These are phyloP conservation scores for mouse (Mus musculus) DNA, from an alignment of 2,113 vertebrate species.

Conservation along the genomic window DNA sequence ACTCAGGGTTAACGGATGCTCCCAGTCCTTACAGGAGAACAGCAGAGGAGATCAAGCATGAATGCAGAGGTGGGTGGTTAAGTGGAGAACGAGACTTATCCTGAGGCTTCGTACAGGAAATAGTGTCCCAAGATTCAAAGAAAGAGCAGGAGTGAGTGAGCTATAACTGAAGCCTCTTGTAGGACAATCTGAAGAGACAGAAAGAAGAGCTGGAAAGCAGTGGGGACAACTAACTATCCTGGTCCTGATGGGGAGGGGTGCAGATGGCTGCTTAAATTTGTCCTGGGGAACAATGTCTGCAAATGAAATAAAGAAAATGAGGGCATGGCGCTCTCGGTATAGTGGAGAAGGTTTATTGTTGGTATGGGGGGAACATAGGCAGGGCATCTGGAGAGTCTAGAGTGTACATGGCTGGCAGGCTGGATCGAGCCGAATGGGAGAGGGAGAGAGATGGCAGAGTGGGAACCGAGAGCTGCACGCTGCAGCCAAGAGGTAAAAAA, in stretches of 20 bases:
- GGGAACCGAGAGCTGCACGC: background rate
- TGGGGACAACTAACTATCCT: background rate
- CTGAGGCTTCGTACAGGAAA: background rate
- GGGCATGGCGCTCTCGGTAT: fast-evolving
- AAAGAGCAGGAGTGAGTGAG: background rate
- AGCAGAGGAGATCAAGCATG: background rate
- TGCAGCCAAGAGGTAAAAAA: background rate
- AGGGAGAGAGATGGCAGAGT: background rate
- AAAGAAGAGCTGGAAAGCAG: background rate
- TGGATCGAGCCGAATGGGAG: background rate
- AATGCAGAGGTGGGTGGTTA: background rate
- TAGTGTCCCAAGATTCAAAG: background rate
- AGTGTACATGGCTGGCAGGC: background rate
- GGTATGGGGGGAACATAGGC: background rate
- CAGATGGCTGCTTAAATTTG: background rate
- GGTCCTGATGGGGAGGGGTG: too few species aligned
- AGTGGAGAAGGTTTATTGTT: background rate
- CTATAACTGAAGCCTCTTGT: background rate
- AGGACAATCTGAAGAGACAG: background rate
- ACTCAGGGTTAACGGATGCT: background rate
- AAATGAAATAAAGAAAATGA: background rate
- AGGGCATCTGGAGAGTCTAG: too few species aligned
- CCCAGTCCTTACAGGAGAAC: background rate
- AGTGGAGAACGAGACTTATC: background rate
- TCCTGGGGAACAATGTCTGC: background rate